These are phyloP conservation scores for Leptonema lineaticorne DNA, from an alignment of 1,140 invertebrate species.

Conservation along the genomic window DNA sequence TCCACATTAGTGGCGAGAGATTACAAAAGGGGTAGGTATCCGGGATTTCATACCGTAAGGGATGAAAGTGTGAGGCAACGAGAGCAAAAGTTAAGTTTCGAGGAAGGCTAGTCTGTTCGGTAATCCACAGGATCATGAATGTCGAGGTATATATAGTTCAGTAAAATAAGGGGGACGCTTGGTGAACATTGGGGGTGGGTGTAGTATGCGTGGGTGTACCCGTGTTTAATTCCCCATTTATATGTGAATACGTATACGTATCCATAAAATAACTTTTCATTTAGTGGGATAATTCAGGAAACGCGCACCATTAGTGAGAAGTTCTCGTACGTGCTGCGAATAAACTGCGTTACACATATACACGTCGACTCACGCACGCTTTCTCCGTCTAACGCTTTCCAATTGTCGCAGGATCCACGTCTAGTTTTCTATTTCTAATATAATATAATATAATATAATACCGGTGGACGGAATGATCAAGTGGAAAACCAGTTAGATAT, in stretches of 20 bases:
- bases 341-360: constrained; percentile 32
- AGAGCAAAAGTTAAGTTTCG: constrained; percentile 32
- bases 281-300: constrained; percentile 33
- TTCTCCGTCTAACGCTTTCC: background rate
- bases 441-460: too few species aligned
- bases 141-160: too few species aligned
- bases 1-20: constrained; percentile 33
- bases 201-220: constrained; percentile 26
- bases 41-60: constrained; percentile 32
- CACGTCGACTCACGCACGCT: background rate
- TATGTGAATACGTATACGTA: constrained; percentile 20
- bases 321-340: constrained; percentile 25
- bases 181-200: too few species aligned
- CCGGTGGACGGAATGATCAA: too few species aligned
- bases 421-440: too few species aligned
- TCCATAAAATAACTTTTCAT: constrained; percentile 38
- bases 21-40: constrained; percentile 33
- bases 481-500: too few species aligned
- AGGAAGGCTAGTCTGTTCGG: constrained; percentile 32
- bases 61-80: too few species aligned
- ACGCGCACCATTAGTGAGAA: constrained; percentile 33
- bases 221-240: constrained; percentile 37
- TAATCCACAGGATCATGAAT: constrained; percentile 40
- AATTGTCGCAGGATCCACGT: background rate
- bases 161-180: too few species aligned